Evolutionary conservation across 2,888 invertebrate species (phyloP), one percentile per base, ranked within the genome.

Genomic region (Elmis aenea): DNA sequence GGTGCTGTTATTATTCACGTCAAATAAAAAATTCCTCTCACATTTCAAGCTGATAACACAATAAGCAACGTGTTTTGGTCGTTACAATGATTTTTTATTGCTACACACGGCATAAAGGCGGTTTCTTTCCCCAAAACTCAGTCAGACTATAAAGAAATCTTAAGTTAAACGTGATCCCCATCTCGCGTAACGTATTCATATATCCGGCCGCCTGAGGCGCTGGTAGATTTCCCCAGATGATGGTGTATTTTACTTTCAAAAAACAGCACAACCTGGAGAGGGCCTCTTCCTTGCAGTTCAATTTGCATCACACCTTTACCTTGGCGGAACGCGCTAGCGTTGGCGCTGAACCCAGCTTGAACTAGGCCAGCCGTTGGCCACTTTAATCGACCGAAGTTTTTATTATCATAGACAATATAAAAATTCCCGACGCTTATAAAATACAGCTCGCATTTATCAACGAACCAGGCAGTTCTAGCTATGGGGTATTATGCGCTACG

Each of bases 181-280:
- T 52, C 50, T 50, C 47, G 48, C 52, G 48, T 57, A 56, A 54
- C 51, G 50, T 51, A 55, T 55, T 54, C 54, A 55, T 54, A 54
- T 50, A 53, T 50, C 52, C 50, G 45, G 47, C 43, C 50, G 50
- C 52, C 43, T 38, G 49, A 46, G 55, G 57, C 55, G 52, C 39
- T 39, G 33, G 48, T 55, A 59, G 58, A 59, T 59, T 57, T 59
- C 59, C 57, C 60, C 42, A 52, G 57, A 57, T 51, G 50, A 50
- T 43, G 51, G 48, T 45, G 47, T 56, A 58, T 59, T 58, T 59
- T 57, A 57, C 57, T 57, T 56, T 53, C 51, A 55, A 53, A 59
- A 49, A 59, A 54, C 51, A 42, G 39, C 35, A 27, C 44, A 37
- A 40, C 42, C 41, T 44, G 48, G 46, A 33, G 41, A 42, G 51